These are phyloP conservation scores for Lineus longissimus DNA, from an alignment of 1,140 invertebrate genomes.

Conservation along the genomic window DNA sequence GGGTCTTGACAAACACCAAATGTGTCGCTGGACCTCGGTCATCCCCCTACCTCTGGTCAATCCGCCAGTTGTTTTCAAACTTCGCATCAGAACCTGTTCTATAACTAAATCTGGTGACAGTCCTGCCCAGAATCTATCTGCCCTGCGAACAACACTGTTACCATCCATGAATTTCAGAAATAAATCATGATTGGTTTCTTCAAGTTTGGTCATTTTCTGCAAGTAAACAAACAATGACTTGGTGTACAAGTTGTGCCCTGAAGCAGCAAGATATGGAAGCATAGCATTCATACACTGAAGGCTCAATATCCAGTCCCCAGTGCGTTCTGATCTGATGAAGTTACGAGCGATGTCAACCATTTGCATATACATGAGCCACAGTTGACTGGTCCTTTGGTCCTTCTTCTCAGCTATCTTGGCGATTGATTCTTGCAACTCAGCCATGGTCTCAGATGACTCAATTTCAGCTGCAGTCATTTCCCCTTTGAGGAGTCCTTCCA, in stretches of 20 bases:
- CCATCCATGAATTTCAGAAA: constrained; percentile 33
- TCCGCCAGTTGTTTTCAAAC: constrained; percentile 50
- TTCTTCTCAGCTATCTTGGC: background rate
- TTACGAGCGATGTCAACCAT: constrained; percentile 27
- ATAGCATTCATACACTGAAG: constrained; percentile 35
- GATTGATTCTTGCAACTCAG: background rate
- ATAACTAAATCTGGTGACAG: constrained; percentile 45
- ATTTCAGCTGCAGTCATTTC: background rate
- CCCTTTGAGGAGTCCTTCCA: background rate
- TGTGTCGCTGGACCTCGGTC: constrained; percentile 21
- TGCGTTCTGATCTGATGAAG: constrained; percentile 32
- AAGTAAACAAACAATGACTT: constrained; percentile 54
- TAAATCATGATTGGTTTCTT: constrained; percentile 13
- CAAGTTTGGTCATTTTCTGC: constrained; percentile 47
- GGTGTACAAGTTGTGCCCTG: constrained; percentile 52
- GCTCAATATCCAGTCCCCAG: constrained; percentile 27
- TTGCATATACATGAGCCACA: constrained; percentile 33
- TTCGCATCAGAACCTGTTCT: constrained; percentile 27
- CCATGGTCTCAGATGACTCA: background rate
- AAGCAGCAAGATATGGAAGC: constrained; percentile 52
- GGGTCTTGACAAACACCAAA: constrained; percentile 26
- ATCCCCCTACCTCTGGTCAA: no score
- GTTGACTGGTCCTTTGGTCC: constrained; percentile 2
- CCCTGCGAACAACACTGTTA: constrained; percentile 22
- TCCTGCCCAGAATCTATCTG: constrained; percentile 51